Base-by-base conservation (phyloP, 2,888 invertebrate species). In the Germaria angustata region DNA sequence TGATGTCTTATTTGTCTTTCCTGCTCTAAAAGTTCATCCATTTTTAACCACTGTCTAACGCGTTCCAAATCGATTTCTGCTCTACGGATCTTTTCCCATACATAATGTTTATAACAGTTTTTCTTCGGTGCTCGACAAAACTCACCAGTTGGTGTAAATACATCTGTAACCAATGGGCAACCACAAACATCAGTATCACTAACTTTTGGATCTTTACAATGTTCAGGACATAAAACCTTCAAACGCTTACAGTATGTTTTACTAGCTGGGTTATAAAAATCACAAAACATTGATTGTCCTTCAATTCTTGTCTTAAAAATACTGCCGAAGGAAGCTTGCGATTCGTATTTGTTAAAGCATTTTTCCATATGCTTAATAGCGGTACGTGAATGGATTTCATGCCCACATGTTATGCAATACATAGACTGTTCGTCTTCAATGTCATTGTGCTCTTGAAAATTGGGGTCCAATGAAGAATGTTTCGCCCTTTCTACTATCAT, bases 321-420 rank as follows among this genome's bases (percentile, higher is more conserved):
- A 24, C 98, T 98, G 11, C 98, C 98, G 91, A 98, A 99, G 0
- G 98, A 98, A 1, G 98, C 97, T 92, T 99, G 98, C 57, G 98
- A 97, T 91, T 99, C 99, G 91, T 98, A 97, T 94, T 99, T 99
- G 85, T 97, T 96, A 91, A 98, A 99, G 90, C 99, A 99, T 90
- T 98, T 98, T 92, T 98, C 99, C 97, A 99, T 98, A 89, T 99
- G 99, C 87, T 97, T 96, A 20, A 98, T 94, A 0, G 98, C 98
- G 0, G 96, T 96, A 71, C 95, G 94, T 0, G 97, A 96, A 90
- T 97, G 96, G 80, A 99, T 96, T 92, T 99, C 98, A 90, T 97
- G 97, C 0, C 99, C 99, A 91, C 99, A 99, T 0, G 98, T 98
- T 36, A 99, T 97, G 91, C 99, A 99, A 90, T 97, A 97, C 93